Evolutionary conservation across 2,888 invertebrate genomes (phyloP), one percentile per base, ranked within the genome.

Genomic region (Heliconius charithonia): DNA sequence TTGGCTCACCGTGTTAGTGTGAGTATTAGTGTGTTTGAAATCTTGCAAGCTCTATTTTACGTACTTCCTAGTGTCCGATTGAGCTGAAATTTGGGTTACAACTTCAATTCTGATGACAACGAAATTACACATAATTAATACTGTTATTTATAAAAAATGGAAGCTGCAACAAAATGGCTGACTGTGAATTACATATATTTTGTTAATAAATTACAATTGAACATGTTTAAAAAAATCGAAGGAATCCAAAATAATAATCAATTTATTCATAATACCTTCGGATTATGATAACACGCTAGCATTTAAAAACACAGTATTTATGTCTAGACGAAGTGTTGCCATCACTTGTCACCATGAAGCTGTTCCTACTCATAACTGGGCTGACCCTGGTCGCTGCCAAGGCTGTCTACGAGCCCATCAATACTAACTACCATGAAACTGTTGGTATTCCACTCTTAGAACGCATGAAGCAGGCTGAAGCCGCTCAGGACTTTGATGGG

Each of bases 361-460:
- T 67, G 22, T 73, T 81, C 65, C 59, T 83, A n/a, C 2, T 77
- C 29, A n/a, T 80, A 25, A 75, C 75, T 22, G 77, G 77, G 27
- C 22, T 79, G 22, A 59, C 76, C 13, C 75, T 78, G 62, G 80
- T 75, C n/a, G 25, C 69, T 1, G 80, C 77, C 25, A 76, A 45
- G 74, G 37, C 51, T 10, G 6, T 70, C 59, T 80, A 77, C 65
- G 81, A 79, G 62, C 81, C 84, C 27, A 84, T 85, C 62, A 74
- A 77, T 25, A 75, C 76, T 51, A 71, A 84, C 82, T 88, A 88
- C 83, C 87, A 88, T 78, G 83, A 84, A 29, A 77, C 63, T 29
- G 78, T 85, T 29, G 88, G 88, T 19, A 85, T 87, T 41, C 84
- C 84, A 0, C 83, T 83, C 37, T 87, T 87, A 1, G 81, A 82